phyloP scores from a whole-genome alignment of 1,140 invertebrate genomes.

The Lycorma delicatula region DNA sequence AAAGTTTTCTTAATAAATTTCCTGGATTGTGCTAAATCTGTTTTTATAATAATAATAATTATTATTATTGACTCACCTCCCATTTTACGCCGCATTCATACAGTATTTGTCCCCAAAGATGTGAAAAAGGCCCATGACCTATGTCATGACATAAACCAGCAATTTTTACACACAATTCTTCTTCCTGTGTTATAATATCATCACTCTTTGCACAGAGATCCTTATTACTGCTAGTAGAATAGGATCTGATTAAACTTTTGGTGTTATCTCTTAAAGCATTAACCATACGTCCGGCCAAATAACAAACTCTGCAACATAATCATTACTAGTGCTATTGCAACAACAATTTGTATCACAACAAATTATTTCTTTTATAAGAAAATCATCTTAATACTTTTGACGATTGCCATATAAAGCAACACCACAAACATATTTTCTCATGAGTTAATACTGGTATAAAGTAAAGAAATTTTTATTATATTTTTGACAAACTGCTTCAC shows the following conservation, averaged over 20 bases:
- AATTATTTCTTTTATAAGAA: no score
- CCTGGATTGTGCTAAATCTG: neutral
- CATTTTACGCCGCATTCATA: constrained; percentile 31
- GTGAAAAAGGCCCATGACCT: constrained; percentile 58
- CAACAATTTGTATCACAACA: no score
- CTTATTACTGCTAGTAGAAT: no score
- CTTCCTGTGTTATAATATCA: constrained; percentile 14
- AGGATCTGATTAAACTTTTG: no score
- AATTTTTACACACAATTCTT: constrained; percentile 40
- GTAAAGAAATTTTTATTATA: no score
- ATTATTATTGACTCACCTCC: constrained; percentile 36
- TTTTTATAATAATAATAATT: neutral
- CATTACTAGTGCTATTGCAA: no score
- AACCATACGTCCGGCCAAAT: constrained; percentile 30
- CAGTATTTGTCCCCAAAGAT: constrained; percentile 47
- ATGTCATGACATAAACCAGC: constrained; percentile 61
- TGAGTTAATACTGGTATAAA: no score
- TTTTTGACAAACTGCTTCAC: no score
- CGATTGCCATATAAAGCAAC: no score
- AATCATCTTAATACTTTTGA: no score
- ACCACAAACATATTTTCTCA: no score
- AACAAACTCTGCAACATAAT: constrained; percentile 29
- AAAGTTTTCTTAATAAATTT: neutral
- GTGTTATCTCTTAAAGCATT: constrained; percentile 18
- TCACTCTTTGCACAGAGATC: neutral